A percentile compares a stretch with the other conserved stretches of the same genome.
Conservation (phyloP, 2,113 vertebrate genomes). For the Siniperca chuatsi region DNA sequence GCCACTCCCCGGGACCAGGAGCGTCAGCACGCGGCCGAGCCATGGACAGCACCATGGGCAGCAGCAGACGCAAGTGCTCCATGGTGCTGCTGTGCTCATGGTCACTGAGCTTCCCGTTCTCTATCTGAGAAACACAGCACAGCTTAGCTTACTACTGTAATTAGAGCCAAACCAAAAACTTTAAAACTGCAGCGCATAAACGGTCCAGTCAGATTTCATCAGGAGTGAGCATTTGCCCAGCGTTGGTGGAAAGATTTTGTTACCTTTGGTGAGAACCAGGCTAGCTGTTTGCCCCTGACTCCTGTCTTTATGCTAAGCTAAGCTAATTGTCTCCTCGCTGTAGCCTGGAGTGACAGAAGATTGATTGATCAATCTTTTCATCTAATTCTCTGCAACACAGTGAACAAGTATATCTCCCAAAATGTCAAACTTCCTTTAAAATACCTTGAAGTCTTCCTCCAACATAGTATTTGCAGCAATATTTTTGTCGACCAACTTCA, state of each 20-base stretch:
- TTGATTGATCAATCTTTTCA: no score
- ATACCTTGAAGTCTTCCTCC: neutral
- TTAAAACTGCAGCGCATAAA: no score
- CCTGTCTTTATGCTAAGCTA: no score
- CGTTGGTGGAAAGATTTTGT: no score
- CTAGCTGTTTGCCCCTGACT: no score
- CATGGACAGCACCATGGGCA: conserved; percentile 80
- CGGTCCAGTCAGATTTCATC: no score
- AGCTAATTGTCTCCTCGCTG: no score
- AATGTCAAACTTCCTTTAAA: neutral
- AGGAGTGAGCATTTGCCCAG: no score
- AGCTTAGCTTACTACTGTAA: neutral
- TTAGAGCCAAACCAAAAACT: neutral
- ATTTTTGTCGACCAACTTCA: neutral
- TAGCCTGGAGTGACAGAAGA: no score
- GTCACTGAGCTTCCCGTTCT: conserved; percentile 85
- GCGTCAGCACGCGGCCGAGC: conserved; percentile 38
- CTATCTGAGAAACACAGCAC: conserved; percentile 80
- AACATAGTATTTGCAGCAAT: neutral
- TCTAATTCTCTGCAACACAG: no score
- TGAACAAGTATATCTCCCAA: no score
- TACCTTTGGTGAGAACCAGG: no score
- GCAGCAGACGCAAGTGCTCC: conserved; percentile 90
- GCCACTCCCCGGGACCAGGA: conserved; percentile 66
- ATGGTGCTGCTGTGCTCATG: conserved; percentile 86